Base-by-base conservation (phyloP, 1,140 invertebrate genomes). In the Sarcophaga bullata region DNA sequence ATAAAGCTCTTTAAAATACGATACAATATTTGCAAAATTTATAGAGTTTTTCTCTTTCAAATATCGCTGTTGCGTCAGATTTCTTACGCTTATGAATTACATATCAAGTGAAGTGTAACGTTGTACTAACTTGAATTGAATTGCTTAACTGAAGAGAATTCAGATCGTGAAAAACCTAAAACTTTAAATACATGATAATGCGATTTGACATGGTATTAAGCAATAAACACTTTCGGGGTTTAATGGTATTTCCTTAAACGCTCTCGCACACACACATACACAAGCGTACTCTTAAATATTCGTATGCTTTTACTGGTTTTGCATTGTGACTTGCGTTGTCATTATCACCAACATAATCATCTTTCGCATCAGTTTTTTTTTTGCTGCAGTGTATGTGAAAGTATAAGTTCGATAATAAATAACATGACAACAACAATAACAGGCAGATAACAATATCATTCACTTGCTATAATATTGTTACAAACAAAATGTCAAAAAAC, bases 391-490 rank as follows among this genome's bases (percentile, higher is more conserved):
- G 25, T 58, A 4, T 68, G 17, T 68, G n/a, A 25, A 68, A 62
- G 19, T 37, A n/a, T 19, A 68, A 68, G 62, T 68, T 68, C 19
- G 62, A 68, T 19, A 68, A 68, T 68, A 68, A 68, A 68, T 68
- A 76, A 76, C 48, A 78, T 50, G 48, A 52, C 75, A 78, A 49
- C 73, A 68, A 19, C n/a, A 72, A 17, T 47, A 76, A 76, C 46
- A 48, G 15, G 48, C 75, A 78, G 75, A 78, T 78, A 78, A 78
- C 49, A 78, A 50, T 78, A 78, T 78, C 75, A 25, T 78, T 78
- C 50, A 78, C 62, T 72, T 37, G 62, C 37, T 52, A 19, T 78
- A 78, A 78, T 78, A 25, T 78, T 50, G 75, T 78, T 78, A 78
- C 62, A 68, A 19, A 68, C 62, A 58, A 58, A 58, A 58, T n/a